Conservation (phyloP, 2,113 vertebrate genomes). For the Nesospiza acunhae region DNA sequence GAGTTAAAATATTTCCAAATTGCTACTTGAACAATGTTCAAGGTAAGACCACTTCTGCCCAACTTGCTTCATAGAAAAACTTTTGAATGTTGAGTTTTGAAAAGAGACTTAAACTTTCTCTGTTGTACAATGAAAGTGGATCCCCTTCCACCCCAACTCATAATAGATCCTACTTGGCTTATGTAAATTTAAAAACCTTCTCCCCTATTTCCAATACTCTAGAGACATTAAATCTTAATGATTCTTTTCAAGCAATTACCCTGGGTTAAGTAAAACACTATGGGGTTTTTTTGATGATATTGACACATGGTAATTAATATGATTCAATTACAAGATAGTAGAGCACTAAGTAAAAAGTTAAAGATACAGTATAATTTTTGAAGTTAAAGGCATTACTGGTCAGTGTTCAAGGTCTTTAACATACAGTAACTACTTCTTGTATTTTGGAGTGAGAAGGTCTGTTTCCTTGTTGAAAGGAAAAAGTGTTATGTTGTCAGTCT, state of each 20-base stretch:
- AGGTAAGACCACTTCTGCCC: background rate
- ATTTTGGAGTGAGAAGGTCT: background rate
- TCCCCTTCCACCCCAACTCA: background rate
- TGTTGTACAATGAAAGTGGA: background rate
- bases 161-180: background rate
- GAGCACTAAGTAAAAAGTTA: slow-evolving; percentile 73
- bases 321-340: slow-evolving; percentile 72
- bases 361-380: background rate
- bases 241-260: slow-evolving; percentile 74
- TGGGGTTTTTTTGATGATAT: slow-evolving; percentile 62
- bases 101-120: background rate
- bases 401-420: background rate
- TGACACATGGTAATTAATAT: slow-evolving; percentile 73
- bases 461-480: background rate
- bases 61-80: background rate
- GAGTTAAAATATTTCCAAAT: background rate
- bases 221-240: slow-evolving; percentile 41
- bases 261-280: slow-evolving; percentile 75
- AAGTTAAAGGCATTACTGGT: background rate
- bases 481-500: background rate
- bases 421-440: background rate
- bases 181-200: background rate
- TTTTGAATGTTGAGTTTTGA: background rate
- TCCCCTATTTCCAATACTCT: background rate
- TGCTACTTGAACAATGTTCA: background rate